Evolutionary conservation across 2,888 invertebrate genomes (phyloP).

Genomic region (Agrilus cyanescens): DNA sequence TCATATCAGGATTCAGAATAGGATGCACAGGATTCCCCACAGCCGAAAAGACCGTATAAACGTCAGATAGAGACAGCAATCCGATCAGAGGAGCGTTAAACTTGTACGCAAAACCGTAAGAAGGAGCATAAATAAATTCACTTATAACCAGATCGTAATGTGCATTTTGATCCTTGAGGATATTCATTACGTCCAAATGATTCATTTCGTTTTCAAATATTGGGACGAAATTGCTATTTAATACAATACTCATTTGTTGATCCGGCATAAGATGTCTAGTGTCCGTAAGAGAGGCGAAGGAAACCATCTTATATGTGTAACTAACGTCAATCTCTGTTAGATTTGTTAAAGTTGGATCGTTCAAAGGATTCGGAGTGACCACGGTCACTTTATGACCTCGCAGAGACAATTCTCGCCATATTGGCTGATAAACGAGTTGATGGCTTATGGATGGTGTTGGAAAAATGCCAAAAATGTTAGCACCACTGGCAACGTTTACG

Average conservation of each 20-base stretch:
- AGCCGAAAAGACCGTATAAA: constrained; percentile 19
- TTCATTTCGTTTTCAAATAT: constrained; percentile 10
- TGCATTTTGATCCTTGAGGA: constrained; percentile 18
- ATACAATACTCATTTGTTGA: constrained; percentile 3
- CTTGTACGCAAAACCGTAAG: constrained; percentile 17
- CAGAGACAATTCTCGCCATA: constrained; percentile 21
- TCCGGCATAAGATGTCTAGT: constrained; percentile 17
- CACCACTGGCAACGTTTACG: constrained; percentile 4
- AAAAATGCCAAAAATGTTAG: constrained; percentile 21
- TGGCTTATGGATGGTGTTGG: constrained; percentile 24
- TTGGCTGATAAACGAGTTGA: constrained; percentile 21
- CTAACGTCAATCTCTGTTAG: constrained; percentile 27
- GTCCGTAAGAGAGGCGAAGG: background rate
- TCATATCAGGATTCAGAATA: constrained; percentile 23
- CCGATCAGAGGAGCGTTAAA: constrained; percentile 16
- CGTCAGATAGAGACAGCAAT: constrained; percentile 22
- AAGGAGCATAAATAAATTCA: constrained; percentile 16
- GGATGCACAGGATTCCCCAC: constrained; percentile 22
- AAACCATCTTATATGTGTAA: constrained; percentile 11
- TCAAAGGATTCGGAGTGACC: constrained; percentile 26
- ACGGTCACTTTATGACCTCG: constrained; percentile 28
- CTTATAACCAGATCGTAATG: constrained; percentile 22
- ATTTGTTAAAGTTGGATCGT: constrained; percentile 22
- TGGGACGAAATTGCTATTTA: constrained; percentile 16
- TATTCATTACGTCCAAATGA: constrained; percentile 18